Conservation (phyloP, 1,140 invertebrate species). For the Drosophila burlai region DNA sequence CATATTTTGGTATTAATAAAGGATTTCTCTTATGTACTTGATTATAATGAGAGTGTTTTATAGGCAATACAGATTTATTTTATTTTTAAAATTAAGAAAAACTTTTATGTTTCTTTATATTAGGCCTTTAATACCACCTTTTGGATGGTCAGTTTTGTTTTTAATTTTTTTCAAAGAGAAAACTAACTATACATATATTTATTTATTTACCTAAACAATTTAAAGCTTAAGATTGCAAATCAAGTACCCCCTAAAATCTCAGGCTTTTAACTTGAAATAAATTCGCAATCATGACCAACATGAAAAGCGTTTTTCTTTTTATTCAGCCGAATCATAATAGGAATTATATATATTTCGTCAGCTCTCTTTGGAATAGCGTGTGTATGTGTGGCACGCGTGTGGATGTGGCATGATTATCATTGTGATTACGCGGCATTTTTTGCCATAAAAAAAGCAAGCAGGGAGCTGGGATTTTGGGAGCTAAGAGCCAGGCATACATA, state of each 20-base stretch:
- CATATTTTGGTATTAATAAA: neutral
- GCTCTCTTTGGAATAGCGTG: slow-evolving; percentile 16
- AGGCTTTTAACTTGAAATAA: neutral
- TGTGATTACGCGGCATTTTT: slow-evolving; percentile 77
- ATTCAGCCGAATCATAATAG: slow-evolving; percentile 39
- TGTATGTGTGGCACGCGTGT: slow-evolving; percentile 20
- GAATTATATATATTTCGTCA: slow-evolving; percentile 27
- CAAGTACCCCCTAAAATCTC: neutral
- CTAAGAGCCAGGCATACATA: slow-evolving; percentile 5
- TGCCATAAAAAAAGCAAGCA: slow-evolving; percentile 59
- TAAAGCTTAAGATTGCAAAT: neutral
- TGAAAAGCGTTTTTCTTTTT: slow-evolving; percentile 23
- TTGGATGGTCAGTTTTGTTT: too few species aligned
- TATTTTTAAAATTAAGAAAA: too few species aligned
- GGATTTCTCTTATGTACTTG: too few species aligned
- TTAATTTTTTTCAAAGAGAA: neutral
- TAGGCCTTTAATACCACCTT: too few species aligned
- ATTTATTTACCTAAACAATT: neutral
- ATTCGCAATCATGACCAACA: slow-evolving; percentile 17
- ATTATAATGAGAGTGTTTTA: neutral
- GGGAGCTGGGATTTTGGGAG: slow-evolving; percentile 17
- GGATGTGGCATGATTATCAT: slow-evolving; percentile 77
- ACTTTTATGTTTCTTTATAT: too few species aligned
- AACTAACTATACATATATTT: too few species aligned
- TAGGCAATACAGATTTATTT: neutral